These are phyloP conservation scores for Baccha elongata DNA, from an alignment of 2,888 invertebrate species.

Conservation along the genomic window DNA sequence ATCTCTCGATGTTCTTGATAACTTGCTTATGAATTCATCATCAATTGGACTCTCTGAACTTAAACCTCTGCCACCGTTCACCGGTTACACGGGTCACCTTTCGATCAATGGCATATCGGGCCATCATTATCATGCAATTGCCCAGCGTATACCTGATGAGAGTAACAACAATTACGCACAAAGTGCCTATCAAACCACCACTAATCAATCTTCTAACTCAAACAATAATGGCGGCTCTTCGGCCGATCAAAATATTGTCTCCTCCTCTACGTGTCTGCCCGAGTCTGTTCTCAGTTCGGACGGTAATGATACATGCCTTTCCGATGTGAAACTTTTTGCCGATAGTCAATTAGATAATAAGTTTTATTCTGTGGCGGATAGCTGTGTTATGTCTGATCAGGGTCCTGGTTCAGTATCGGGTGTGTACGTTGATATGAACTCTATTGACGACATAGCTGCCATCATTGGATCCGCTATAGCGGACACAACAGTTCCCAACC, in stretches of 20 bases:
- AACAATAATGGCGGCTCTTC: conserved; percentile 79
- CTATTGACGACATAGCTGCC: conserved; percentile 92
- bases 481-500: conserved; percentile 92
- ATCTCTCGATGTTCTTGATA: conserved; percentile 88
- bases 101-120: conserved; percentile 95
- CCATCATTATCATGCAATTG: conserved; percentile 93
- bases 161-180: conserved; percentile 89
- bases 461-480: conserved; percentile 95
- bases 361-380: conserved; percentile 84
- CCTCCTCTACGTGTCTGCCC: conserved; percentile 88
- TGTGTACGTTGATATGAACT: conserved; percentile 86
- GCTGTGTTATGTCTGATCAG: conserved; percentile 82
- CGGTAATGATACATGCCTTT: conserved; percentile 82
- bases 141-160: conserved; percentile 89
- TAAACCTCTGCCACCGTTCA: conserved; percentile 93
- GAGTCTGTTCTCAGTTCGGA: conserved; percentile 84
- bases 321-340: conserved; percentile 85
- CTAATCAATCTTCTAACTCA: conserved; percentile 72
- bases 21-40: conserved; percentile 84
- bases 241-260: conserved; percentile 88
- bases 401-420: conserved; percentile 85
- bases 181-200: conserved; percentile 83
- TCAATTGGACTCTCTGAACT: conserved; percentile 88
- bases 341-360: conserved; percentile 84
- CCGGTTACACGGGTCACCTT: conserved; percentile 92